Conservation (phyloP, 2,797 vertebrate species). For the Chelonia mydas region DNA sequence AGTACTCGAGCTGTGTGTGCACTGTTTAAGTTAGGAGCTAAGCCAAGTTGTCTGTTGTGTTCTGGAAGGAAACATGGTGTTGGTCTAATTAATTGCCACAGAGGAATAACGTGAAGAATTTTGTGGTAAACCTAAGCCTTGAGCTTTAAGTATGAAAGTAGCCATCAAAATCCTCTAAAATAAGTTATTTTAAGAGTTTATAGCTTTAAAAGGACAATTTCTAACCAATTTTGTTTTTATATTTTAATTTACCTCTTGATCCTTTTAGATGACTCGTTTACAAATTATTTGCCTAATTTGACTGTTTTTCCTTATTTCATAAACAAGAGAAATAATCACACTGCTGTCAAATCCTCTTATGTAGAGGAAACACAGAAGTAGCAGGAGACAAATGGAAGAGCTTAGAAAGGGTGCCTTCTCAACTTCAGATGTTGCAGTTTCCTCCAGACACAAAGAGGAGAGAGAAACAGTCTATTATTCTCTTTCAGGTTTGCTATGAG, state of each 20-base stretch:
- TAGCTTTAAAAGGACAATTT: too few species aligned
- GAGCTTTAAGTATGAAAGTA: background rate
- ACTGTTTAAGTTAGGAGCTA: background rate
- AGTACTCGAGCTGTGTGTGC: background rate
- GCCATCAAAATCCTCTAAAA: background rate
- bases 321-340: background rate
- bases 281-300: background rate
- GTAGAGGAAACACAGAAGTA: background rate
- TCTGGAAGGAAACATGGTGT: background rate
- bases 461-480: background rate
- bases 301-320: background rate
- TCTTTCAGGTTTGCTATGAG: background rate
- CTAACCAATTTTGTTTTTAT: background rate
- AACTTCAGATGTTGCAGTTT: background rate
- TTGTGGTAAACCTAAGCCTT: background rate
- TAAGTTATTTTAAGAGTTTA: background rate
- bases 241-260: background rate
- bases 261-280: background rate
- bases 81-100: background rate
- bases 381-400: background rate
- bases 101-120: background rate
- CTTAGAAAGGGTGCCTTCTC: background rate
- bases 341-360: rapidly evolving
- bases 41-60: background rate
- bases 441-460: background rate